Conservation (phyloP, 2,113 vertebrate genomes). For the Gobiocypris rarus region DNA sequence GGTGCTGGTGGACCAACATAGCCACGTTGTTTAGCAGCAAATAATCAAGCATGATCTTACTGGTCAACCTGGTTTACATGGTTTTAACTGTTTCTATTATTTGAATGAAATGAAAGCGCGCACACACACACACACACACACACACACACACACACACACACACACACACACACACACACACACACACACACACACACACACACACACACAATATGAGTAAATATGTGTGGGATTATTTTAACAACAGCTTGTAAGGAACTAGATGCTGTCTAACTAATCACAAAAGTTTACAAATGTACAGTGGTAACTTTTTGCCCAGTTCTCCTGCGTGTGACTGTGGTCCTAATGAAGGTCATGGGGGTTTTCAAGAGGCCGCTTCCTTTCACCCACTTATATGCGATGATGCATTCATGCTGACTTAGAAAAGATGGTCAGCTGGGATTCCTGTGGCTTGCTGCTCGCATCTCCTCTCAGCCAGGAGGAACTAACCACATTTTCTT, state of each 20-base stretch:
- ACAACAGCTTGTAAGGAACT: not conserved
- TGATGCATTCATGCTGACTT: conserved; percentile 68
- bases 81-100: not conserved
- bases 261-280: not conserved
- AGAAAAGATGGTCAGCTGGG: conserved; percentile 64
- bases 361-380: conserved; percentile 40
- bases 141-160: too few species aligned
- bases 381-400: conserved; percentile 49
- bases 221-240: not conserved
- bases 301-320: not conserved
- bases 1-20: not conserved
- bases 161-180: too few species aligned
- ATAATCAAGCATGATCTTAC: not conserved
- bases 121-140: too few species aligned
- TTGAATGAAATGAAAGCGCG: not conserved
- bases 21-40: not conserved
- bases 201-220: too few species aligned
- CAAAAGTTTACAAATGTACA: not conserved
- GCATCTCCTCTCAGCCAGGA: conserved; percentile 60
- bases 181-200: too few species aligned
- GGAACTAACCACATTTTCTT: conserved; percentile 63
- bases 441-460: conserved; percentile 62
- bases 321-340: conserved; percentile 34
- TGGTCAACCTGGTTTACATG: not conserved
- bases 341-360: conserved; percentile 39